These are phyloP conservation scores for Craterocephalus amniculus DNA, from an alignment of 2,797 vertebrate species.

Conservation along the genomic window DNA sequence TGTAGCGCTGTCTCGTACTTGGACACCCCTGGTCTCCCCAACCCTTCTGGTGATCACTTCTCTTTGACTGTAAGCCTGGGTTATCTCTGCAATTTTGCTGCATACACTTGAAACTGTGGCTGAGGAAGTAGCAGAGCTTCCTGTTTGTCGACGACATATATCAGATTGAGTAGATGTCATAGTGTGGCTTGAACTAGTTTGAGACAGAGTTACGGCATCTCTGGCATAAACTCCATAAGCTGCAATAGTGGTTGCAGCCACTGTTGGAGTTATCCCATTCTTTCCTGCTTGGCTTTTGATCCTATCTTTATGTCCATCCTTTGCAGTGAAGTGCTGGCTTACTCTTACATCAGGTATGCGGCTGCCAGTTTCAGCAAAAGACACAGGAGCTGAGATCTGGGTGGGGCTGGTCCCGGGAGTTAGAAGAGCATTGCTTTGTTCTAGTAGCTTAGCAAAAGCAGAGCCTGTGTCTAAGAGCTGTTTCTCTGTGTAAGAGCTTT, in stretches of 20 bases:
- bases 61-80: constrained; percentile 86
- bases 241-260: constrained; percentile 81
- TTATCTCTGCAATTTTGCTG: constrained; percentile 88
- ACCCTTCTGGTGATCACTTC: constrained; percentile 82
- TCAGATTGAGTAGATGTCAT: constrained; percentile 75
- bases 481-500: constrained; percentile 86
- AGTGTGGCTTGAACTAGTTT: constrained; percentile 80
- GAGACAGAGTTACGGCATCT: constrained; percentile 81
- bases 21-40: constrained; percentile 76
- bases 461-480: constrained; percentile 92
- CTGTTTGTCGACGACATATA: constrained; percentile 76
- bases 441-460: constrained; percentile 91
- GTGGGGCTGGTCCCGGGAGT: constrained; percentile 98
- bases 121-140: constrained; percentile 75
- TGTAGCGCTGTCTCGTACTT: constrained; percentile 78
- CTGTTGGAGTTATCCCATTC: constrained; percentile 82
- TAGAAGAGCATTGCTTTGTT: constrained; percentile 92
- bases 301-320: constrained; percentile 88
- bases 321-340: constrained; percentile 93
- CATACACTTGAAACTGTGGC: constrained; percentile 81
- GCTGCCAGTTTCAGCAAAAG: constrained; percentile 88
- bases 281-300: constrained; percentile 86
- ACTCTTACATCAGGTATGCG: constrained; percentile 93
- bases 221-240: constrained; percentile 85
- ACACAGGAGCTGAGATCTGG: constrained; percentile 93